A percentile compares a stretch with the other conserved stretches of the same genome.
phyloP scores from a whole-genome alignment of 2,888 invertebrate genomes.

The Hemicrepidius hirtus region DNA sequence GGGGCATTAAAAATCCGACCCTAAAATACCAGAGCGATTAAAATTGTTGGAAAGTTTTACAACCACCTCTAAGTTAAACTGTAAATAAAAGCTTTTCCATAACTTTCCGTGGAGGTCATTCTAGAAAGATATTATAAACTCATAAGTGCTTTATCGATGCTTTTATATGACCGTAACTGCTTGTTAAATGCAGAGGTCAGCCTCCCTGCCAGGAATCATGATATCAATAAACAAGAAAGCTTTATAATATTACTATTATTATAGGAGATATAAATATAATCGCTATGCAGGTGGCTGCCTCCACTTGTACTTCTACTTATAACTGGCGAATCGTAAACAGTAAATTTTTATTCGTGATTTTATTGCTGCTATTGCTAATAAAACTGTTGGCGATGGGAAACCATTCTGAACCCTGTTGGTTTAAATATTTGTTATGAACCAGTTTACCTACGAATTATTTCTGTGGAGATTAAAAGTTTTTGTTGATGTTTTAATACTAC shows the following conservation, averaged over 20 bases:
- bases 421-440: neutral
- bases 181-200: conserved; percentile 37
- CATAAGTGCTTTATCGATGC: conserved; percentile 26
- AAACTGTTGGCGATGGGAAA: conserved; percentile 23
- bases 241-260: conserved; percentile 40
- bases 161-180: conserved; percentile 29
- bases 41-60: conserved; percentile 2
- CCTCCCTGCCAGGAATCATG: conserved; percentile 30
- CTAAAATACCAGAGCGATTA: neutral
- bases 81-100: conserved; percentile 17
- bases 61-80: neutral
- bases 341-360: conserved; percentile 33
- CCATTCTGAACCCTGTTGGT: neutral
- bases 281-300: conserved; percentile 39
- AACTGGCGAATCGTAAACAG: conserved; percentile 35
- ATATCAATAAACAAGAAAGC: conserved; percentile 33
- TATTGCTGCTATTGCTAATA: conserved; percentile 26
- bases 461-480: too few relatives aligned
- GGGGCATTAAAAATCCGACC: conserved; percentile 6
- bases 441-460: too few relatives aligned
- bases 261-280: conserved; percentile 36
- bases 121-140: conserved; percentile 22
- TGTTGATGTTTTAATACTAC: too few relatives aligned
- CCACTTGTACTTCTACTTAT: conserved; percentile 21
- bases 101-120: neutral